A percentile compares a stretch with the other conserved stretches of the same genome.
These are phyloP conservation scores for Amblyteles armatorius DNA, from an alignment of 2,888 invertebrate genomes.

Conservation along the genomic window DNA sequence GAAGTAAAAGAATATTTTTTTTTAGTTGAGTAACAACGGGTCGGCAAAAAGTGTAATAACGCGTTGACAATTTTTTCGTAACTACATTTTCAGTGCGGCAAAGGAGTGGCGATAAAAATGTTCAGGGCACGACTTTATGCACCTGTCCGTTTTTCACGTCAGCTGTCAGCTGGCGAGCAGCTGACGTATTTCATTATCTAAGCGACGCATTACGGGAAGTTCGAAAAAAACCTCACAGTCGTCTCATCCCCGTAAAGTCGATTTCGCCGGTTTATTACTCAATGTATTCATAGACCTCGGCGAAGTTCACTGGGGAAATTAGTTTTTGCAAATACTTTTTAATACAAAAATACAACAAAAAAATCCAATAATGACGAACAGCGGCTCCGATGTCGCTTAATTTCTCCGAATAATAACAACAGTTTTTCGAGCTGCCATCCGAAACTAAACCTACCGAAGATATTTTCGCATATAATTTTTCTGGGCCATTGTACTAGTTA, in stretches of 20 bases:
- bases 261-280: neutral
- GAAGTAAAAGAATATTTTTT: neutral
- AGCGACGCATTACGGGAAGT: neutral
- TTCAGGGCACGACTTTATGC: neutral
- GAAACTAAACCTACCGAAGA: too few relatives aligned
- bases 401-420: neutral
- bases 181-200: neutral
- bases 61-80: neutral
- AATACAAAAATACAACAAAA: neutral
- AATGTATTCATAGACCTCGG: neutral
- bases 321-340: neutral
- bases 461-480: too few relatives aligned
- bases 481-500: too few relatives aligned
- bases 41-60: neutral
- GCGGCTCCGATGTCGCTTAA: neutral
- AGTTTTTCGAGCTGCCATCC: neutral
- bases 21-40: neutral
- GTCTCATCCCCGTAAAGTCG: neutral
- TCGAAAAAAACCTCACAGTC: neutral
- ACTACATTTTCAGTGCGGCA: neutral
- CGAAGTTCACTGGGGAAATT: too few relatives aligned
- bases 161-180: neutral
- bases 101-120: neutral
- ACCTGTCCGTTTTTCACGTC: neutral
- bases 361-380: neutral